Conservation (phyloP, 2,113 vertebrate genomes). For the Tretioscincus oriximinensis region DNA sequence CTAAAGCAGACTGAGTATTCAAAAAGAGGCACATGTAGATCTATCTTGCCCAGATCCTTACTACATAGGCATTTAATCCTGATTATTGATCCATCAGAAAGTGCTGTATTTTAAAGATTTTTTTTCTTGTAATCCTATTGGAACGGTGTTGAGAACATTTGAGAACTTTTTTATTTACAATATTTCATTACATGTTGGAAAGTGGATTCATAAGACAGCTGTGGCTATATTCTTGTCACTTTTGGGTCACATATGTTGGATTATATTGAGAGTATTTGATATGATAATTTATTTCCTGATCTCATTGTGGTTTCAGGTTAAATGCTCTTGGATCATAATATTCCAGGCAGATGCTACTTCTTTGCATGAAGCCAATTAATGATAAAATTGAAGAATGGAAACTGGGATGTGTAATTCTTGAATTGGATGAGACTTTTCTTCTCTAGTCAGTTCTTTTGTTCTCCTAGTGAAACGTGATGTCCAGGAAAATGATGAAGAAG, state of each 20-base stretch:
- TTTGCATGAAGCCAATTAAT: background rate
- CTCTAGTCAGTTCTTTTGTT: slow-evolving; percentile 15
- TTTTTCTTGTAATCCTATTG: background rate
- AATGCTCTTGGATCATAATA: too few species aligned
- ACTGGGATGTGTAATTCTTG: background rate
- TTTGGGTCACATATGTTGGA: accelerated
- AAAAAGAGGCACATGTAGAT: too few species aligned
- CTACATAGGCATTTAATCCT: too few species aligned
- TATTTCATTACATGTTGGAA: accelerated
- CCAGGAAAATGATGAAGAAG: slow-evolving; percentile 95
- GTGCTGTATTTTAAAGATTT: background rate
- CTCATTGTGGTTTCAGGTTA: background rate
- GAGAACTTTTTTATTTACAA: background rate
- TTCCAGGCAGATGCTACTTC: background rate
- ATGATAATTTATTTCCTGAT: background rate
- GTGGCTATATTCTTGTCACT: background rate
- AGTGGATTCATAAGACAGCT: accelerated
- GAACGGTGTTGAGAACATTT: background rate
- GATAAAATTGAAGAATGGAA: background rate
- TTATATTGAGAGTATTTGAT: background rate
- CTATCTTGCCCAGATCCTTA: too few species aligned
- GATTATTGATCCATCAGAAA: too few species aligned
- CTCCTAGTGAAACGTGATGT: slow-evolving; percentile 92
- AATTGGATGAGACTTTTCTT: background rate
- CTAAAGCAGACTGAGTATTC: too few species aligned